These are phyloP conservation scores for Atractosteus spatula DNA, from an alignment of 2,113 vertebrate species.

Conservation along the genomic window DNA sequence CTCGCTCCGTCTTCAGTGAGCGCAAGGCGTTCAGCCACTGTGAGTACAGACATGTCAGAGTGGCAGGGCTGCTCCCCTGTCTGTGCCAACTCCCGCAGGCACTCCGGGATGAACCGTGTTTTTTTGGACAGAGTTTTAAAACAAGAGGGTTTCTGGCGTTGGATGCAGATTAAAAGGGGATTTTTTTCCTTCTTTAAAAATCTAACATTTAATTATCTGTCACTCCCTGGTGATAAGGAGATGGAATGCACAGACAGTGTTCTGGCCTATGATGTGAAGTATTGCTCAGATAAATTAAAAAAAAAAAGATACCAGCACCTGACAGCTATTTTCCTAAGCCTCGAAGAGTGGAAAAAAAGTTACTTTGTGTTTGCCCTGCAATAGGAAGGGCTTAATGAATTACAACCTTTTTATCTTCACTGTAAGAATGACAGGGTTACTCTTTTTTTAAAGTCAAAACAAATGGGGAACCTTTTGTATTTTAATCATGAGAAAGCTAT, in stretches of 20 bases:
- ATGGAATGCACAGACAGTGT: neutral
- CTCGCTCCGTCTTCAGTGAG: no score
- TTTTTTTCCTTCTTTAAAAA: neutral
- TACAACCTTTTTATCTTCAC: neutral
- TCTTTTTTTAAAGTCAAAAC: no score
- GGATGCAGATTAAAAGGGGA: neutral
- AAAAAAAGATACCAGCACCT: no score
- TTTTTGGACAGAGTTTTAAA: neutral
- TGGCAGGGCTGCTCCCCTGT: neutral
- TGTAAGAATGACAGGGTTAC: no score
- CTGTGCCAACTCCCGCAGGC: neutral
- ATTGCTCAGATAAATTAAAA: no score
- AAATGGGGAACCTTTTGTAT: no score
- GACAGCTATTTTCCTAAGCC: no score
- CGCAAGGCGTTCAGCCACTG: neutral
- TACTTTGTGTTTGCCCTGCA: neutral
- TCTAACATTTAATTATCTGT: neutral
- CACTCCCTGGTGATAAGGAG: conserved; percentile 3
- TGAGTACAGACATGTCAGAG: neutral
- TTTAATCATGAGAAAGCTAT: no score
- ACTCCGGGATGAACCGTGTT: neutral
- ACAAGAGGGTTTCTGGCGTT: neutral
- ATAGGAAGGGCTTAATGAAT: conserved; percentile 11
- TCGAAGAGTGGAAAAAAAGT: no score
- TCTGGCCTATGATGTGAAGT: no score